Evolutionary conservation across 2,888 invertebrate species (phyloP), one percentile per base, ranked within the genome.

Genomic region (Melanchra persicariae): DNA sequence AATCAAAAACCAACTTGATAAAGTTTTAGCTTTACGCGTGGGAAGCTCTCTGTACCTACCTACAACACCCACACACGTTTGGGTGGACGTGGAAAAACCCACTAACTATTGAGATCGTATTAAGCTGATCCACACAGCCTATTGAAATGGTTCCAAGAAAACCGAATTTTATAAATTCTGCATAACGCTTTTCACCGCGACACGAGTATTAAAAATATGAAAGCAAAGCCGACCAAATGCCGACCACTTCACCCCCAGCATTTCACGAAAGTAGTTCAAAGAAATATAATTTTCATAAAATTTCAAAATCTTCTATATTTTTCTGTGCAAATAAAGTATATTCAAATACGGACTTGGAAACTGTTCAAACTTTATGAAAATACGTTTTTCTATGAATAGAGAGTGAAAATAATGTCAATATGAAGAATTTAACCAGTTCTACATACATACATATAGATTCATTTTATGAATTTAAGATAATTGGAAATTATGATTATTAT

Each of bases 201-300:
- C 84, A 77, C 72, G 70, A 79, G 79, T 84, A 89, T 91, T 89
- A 90, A 91, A 90, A 91, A 90, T 89, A 91, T 91, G 85, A 89
- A 88, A 79, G 79, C 79, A 74, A 77, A 67, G 77, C 75, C 78
- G 67, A 72, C 87, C 84, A 85, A 87, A 86, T 66, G 83, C 84
- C 85, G 83, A 70, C 79, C 85, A 82, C 81, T 78, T 77, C 69
- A 67, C 65, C 54, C 52, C 69, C 57, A 55, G 68, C 81, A 83
- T 88, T 87, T 84, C 84, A 80, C 76, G 74, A 84, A 86, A 82
- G 72, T 75, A 61, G 61, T 77, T 74, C 52, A 76, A 79, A 77
- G 80, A 80, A 85, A 83, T 82, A 83, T 71, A 74, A 75, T 80
- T 79, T 85, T 71, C 51, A 79, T 85, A 77, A 79, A 77, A 82